Conservation (phyloP, 1,140 invertebrate genomes). For the Drosophila bocki region DNA sequence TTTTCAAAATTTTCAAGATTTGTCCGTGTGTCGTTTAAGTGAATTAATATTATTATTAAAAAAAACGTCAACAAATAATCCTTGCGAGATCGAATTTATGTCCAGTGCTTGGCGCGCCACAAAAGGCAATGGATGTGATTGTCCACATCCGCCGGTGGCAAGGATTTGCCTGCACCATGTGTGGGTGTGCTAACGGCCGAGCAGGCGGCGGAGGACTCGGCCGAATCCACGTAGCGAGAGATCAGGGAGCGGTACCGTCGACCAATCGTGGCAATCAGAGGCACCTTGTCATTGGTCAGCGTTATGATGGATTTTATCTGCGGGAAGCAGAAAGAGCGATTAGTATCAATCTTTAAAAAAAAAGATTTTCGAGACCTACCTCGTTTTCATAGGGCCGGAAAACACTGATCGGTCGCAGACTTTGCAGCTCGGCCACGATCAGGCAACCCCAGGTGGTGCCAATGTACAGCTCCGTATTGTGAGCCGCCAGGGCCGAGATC, state of each 20-base stretch:
- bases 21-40: conserved; percentile 1
- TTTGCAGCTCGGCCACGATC: conserved; percentile 92
- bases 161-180: conserved; percentile 63
- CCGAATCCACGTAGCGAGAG: conserved; percentile 88
- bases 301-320: conserved; percentile 85
- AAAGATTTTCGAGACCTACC: conserved; percentile 82
- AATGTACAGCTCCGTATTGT: conserved; percentile 91
- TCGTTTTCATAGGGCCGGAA: conserved; percentile 96
- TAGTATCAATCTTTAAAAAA: background rate
- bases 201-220: conserved; percentile 31
- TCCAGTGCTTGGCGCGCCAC: conserved; percentile 91
- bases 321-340: conserved; percentile 32
- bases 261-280: conserved; percentile 91
- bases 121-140: conserved; percentile 90
- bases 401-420: conserved; percentile 93
- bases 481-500: conserved; percentile 92
- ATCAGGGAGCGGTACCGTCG: conserved; percentile 93
- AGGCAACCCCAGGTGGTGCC: conserved; percentile 97
- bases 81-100: conserved; percentile 74
- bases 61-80: conserved; percentile 38
- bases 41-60: conserved; percentile 25
- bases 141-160: conserved; percentile 83
- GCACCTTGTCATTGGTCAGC: conserved; percentile 80
- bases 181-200: conserved; percentile 63
- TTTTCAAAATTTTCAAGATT: conserved; percentile 15